Percentiles rank a stretch among this genome's conserved stretches.
Evolutionary conservation across 2,797 vertebrate species (phyloP).

Genomic region (Sebastolobus alascanus): DNA sequence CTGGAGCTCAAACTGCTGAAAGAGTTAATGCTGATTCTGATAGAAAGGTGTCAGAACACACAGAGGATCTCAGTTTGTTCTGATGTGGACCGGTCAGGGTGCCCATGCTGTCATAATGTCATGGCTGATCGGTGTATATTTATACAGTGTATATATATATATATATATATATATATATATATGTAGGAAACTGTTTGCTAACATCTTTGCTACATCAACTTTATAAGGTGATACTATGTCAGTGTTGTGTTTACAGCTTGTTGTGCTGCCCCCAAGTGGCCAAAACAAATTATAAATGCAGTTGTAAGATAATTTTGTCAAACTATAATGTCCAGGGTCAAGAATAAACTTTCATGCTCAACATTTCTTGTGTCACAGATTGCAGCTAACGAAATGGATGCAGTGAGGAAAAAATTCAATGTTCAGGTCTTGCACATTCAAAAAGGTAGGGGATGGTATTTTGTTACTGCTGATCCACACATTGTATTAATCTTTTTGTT

Average conservation of each 20-base stretch:
- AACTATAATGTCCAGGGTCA: background rate
- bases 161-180: no score
- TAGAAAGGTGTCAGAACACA: no score
- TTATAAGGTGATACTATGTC: background rate
- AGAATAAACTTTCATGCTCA: background rate
- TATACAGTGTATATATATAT: no score
- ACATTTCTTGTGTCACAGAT: constrained; percentile 69
- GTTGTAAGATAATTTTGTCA: background rate
- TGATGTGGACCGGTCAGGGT: no score
- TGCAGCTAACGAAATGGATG: constrained; percentile 83
- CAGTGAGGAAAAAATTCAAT: constrained; percentile 81
- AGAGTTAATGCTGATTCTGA: no score
- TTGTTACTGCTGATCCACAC: background rate
- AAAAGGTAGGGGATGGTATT: constrained; percentile 63
- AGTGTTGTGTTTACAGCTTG: background rate
- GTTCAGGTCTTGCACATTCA: constrained; percentile 61
- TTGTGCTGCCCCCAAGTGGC: background rate
- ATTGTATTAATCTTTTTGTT: background rate
- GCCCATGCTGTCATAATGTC: no score
- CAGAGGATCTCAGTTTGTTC: no score
- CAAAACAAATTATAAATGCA: background rate
- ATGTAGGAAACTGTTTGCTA: background rate
- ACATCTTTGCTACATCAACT: background rate
- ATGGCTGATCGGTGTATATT: no score
- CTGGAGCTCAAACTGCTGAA: no score